Base-by-base conservation (phyloP, 2,888 invertebrate species). In the Agrotis clavis region DNA sequence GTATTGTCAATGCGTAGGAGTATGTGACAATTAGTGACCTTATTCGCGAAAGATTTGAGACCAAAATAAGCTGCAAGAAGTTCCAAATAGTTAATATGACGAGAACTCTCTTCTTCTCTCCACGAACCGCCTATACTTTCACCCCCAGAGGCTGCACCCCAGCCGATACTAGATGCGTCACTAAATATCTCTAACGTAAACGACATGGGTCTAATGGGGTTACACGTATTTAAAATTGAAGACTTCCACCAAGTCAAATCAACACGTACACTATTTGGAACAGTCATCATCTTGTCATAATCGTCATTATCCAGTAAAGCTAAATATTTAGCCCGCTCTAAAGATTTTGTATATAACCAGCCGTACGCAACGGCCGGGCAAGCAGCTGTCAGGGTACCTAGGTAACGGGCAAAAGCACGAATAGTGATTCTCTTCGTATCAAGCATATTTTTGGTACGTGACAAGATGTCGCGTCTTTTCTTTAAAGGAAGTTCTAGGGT, bases 11-110 rank as follows among this genome's bases (percentile, higher is more conserved):
- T 56, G 3, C 71, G 47, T 51, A 71, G 19, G 14, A 71, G 60
- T 51, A 72, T 67, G 19, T 62, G 13, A 35, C 67, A 71, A 53
- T 69, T 65, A 54, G 13, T 30, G 14, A 53, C n/a, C 18, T 64
- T 53, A 35, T 64, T 53, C 35, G 64, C 57, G n/a, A 63, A 57
- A 41, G 21, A 47, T 57, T 63, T 50, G 14, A 54, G 53, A n/a
- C 47, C 48, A 19, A 54, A 59, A 41, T 47, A 64, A n/a, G 48
- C 48, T 18, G 48, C 64, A 62, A 48, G 50, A 30, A 62, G 62
- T 47, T 77, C 77, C 64, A 77, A 53, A 41, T 54, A 63, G 25
- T 77, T 77, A 41, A 77, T 77, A 51, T 78, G 74, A 30, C 57
- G 57, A n/a, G 47, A 18, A 11, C 25, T 9, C 67, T 74, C 78